These are phyloP conservation scores for Chaenocephalus aceratus DNA, from an alignment of 2,113 vertebrate species.

Conservation along the genomic window DNA sequence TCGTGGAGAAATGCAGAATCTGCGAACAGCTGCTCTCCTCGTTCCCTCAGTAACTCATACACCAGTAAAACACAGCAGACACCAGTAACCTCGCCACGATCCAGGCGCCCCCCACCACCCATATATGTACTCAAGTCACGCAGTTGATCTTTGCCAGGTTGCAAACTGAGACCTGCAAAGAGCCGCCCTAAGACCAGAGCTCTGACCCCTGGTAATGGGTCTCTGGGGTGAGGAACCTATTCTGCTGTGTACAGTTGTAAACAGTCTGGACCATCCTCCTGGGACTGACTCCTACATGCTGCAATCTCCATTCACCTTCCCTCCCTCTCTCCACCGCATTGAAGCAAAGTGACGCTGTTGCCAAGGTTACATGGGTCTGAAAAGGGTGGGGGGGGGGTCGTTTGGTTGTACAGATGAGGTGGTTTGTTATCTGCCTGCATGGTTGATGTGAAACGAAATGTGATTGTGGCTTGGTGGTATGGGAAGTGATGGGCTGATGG, in stretches of 20 bases:
- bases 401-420: slow-evolving; percentile 30
- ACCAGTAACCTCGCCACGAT: background rate
- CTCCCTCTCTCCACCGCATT: slow-evolving; percentile 38
- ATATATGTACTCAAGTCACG: slow-evolving; percentile 41
- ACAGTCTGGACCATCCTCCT: slow-evolving; percentile 38
- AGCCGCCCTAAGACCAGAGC: slow-evolving; percentile 41
- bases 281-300: slow-evolving; percentile 34
- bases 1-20: slow-evolving; percentile 19
- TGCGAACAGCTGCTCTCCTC: slow-evolving; percentile 13
- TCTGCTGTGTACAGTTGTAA: slow-evolving; percentile 55
- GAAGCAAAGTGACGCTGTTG: slow-evolving; percentile 60
- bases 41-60: background rate
- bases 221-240: slow-evolving; percentile 8
- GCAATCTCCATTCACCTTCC: slow-evolving; percentile 19
- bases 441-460: slow-evolving; percentile 19
- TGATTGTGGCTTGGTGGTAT: no score
- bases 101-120: background rate
- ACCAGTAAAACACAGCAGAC: slow-evolving; percentile 15
- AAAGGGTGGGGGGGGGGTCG: slow-evolving; percentile 5
- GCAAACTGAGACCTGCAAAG: slow-evolving; percentile 14
- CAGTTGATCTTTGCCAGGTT: slow-evolving; percentile 58
- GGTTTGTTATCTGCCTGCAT: slow-evolving; percentile 40
- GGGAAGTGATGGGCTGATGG: slow-evolving; percentile 2
- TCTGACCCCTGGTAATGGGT: slow-evolving; percentile 67
- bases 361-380: slow-evolving; percentile 53